Evolutionary conservation across 64 coral and sea anemone species (phyloP), one percentile per base, ranked within the genome.

Genomic region (Montipora foliosa): DNA sequence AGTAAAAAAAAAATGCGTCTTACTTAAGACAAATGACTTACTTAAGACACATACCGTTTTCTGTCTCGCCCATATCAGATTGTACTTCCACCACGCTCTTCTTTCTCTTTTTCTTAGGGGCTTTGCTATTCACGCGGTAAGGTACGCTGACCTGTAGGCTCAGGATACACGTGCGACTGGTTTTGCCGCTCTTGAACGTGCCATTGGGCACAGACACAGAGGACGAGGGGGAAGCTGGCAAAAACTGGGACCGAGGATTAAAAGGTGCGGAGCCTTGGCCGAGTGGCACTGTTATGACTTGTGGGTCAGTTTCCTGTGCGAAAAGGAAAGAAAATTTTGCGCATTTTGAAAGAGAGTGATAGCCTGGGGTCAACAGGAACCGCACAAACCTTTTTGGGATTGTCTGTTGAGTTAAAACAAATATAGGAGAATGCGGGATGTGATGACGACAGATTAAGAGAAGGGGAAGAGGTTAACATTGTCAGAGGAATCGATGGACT

Each of bases 61-160:
- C 82, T 47, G 67, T 64, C 47, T 70, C 82, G 6, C 44, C 64
- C 2, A 47, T 6, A 72, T 86, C 49, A 44, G 73, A 24, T 24
- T 57, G 49, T 19, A 71, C 47, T 86, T 90, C 21, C 16, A 21
- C 59, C 25, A 66, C 76, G 49, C 93, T 85, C 15, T 49, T 78
- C 81, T 91, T 80, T 25, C 44, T 21, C 78, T 52, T 94, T 76
- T 94, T 24, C 89, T 84, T 86, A 25, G 44, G 49, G 5, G 84
- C 78, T 88, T 96, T 99, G 3, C 59, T 80, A 59, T 90, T 62
- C 0, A 89, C 80, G 14, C 88, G 80, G 58, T 95, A 90, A 2
- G 98, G 98, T 14, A 99, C 92, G 62, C 72, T 95, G 66, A 99
- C 95, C 79, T 99, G 94, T 29, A 99, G 48, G 7, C 89, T 99